Evolutionary conservation across 2,113 vertebrate species (phyloP), one percentile per base, ranked within the genome.

Genomic region (Rattus rattus): DNA sequence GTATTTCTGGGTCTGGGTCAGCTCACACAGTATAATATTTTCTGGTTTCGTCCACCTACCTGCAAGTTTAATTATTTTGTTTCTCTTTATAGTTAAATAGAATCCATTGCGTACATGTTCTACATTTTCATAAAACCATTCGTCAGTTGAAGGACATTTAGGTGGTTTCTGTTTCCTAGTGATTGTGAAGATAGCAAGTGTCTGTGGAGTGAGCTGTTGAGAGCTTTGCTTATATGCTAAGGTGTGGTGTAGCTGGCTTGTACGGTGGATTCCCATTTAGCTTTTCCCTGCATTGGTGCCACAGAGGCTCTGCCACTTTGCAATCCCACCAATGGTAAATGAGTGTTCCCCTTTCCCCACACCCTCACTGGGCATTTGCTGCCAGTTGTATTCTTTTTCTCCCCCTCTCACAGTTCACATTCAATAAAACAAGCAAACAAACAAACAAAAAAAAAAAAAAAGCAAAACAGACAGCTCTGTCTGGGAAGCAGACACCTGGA

Each of bases 341-440:
- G n/a, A 61, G 12, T 4, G 13, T 28, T 43, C 56, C 36, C 56
- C 24, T 28, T 84, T 28, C n/a, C 80, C 56, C 59, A 26, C 3
- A 39, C 61, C 24, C 56, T 7, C 24, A 5, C n/a, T 13, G 22
- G 6, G 6, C 16, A 43, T 84, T 28, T 61, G 7, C 7, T 43
- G n/a, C 56, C n/a, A 84, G 12, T 13, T 84, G 56, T 33, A 67
- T 33, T 30, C 30, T 67, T 67, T 30, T 33, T 12, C n/a, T n/a
- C 3, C 65, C 28, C 67, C 13, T 96, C 54, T 92, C 72, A 89
- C 1, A 83, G 43, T 91, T 96, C 20, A 96, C 95, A 67, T 98
- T 98, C 96, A 96, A 96, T 97, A 94, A 94, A 65, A 81, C 83
- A 96, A 96, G 89, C 91, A 90, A 96, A 94, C 26, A 61, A n/a